A percentile compares a stretch with the other conserved stretches of the same genome.
Evolutionary conservation across 2,888 invertebrate species (phyloP).

Genomic region (Ceraclea dissimilis): DNA sequence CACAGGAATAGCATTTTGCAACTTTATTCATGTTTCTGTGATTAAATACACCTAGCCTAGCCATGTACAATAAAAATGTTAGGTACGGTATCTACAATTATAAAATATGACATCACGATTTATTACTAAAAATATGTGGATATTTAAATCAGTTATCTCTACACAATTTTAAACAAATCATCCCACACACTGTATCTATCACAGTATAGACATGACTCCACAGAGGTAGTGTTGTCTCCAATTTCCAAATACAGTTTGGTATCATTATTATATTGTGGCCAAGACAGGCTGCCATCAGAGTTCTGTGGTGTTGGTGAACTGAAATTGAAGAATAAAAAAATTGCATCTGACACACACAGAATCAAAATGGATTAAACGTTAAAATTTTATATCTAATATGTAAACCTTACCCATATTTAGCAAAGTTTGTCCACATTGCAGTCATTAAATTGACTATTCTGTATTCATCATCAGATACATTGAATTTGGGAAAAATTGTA

Average conservation of each 20-base stretch:
- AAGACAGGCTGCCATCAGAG: not conserved
- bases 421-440: constrained; percentile 16
- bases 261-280: constrained; percentile 6
- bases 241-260: constrained; percentile 9
- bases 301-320: constrained; percentile 13
- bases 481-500: constrained; percentile 9
- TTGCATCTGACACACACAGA: too few species aligned
- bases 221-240: constrained; percentile 5
- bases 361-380: too few species aligned
- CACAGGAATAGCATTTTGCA: too few species aligned
- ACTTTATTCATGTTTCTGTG: too few species aligned
- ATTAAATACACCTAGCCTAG: too few species aligned
- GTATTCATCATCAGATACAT: constrained; percentile 13
- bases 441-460: constrained; percentile 7
- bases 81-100: too few species aligned
- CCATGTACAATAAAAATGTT: too few species aligned
- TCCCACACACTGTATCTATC: constrained; percentile 15
- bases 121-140: too few species aligned
- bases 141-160: too few species aligned
- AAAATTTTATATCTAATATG: too few species aligned
- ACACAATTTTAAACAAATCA: constrained; percentile 6
- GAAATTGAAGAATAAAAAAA: not conserved
- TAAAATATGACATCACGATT: too few species aligned
- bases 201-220: constrained; percentile 13
- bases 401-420: constrained; percentile 8